Conservation (phyloP, 2,113 vertebrate genomes). For the Ursus arctos region DNA sequence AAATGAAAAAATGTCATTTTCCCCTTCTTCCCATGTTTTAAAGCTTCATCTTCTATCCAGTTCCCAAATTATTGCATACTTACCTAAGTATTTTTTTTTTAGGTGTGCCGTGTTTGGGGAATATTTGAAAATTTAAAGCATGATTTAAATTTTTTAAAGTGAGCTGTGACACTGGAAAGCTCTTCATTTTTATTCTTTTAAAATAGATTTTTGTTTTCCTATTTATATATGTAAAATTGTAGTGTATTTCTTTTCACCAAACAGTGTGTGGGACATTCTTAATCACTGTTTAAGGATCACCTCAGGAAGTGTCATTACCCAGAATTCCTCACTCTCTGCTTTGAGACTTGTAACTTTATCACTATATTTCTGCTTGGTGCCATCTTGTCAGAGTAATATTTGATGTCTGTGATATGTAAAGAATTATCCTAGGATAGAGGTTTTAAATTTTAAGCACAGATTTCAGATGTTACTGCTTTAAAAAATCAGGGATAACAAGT, state of each 20-base stretch:
- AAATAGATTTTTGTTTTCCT: slow-evolving; percentile 78
- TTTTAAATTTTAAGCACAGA: slow-evolving; percentile 45
- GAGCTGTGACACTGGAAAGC: slow-evolving; percentile 92
- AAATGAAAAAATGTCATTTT: slow-evolving; percentile 76
- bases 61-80: slow-evolving; percentile 86
- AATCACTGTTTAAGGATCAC: slow-evolving; percentile 89
- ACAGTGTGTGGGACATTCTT: slow-evolving; percentile 84
- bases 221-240: slow-evolving; percentile 88
- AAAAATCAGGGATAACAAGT: slow-evolving; percentile 87
- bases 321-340: slow-evolving; percentile 84
- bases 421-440: slow-evolving; percentile 43
- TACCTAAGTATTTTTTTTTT: slow-evolving; percentile 82
- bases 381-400: slow-evolving; percentile 80
- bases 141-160: slow-evolving; percentile 85
- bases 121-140: slow-evolving; percentile 90
- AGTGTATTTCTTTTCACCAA: slow-evolving; percentile 78
- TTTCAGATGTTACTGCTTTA: slow-evolving; percentile 74
- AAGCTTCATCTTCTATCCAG: slow-evolving; percentile 84
- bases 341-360: slow-evolving; percentile 77
- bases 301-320: slow-evolving; percentile 92
- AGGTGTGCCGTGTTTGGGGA: slow-evolving; percentile 94
- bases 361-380: slow-evolving; percentile 87
- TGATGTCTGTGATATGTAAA: slow-evolving; percentile 44
- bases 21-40: slow-evolving; percentile 78
- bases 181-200: slow-evolving; percentile 85